These are phyloP conservation scores for Phania funesta DNA, from an alignment of 2,888 invertebrate species.

Conservation along the genomic window DNA sequence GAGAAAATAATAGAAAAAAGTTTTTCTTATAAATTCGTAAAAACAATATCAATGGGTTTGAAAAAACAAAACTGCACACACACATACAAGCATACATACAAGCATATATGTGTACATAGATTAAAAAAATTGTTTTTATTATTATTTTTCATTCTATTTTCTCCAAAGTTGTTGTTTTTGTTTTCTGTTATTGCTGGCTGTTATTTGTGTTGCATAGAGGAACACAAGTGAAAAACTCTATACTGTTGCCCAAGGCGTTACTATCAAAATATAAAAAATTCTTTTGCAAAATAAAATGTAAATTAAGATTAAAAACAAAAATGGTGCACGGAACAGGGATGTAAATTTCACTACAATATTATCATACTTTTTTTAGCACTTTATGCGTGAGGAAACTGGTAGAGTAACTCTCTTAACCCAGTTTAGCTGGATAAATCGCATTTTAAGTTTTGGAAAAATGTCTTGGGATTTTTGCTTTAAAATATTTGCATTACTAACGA, in stretches of 20 bases:
- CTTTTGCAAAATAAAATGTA: conserved; percentile 4
- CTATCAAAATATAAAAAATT: not conserved
- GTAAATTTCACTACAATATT: too few species aligned
- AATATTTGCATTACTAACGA: too few species aligned
- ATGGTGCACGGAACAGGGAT: too few species aligned
- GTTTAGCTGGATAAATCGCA: too few species aligned
- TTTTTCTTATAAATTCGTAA: not conserved
- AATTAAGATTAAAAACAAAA: too few species aligned
- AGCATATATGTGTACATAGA: too few species aligned
- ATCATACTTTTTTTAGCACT: too few species aligned
- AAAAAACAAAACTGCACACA: not conserved
- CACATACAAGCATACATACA: not conserved
- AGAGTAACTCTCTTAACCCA: too few species aligned
- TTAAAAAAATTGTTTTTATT: conserved; percentile 45
- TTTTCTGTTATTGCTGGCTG: not conserved
- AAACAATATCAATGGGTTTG: not conserved
- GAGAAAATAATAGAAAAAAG: conserved; percentile 16
- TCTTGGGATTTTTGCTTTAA: too few species aligned
- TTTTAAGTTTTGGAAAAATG: too few species aligned
- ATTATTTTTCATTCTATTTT: not conserved
- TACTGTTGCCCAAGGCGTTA: conserved; percentile 11
- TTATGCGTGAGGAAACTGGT: too few species aligned
- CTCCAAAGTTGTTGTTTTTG: conserved; percentile 3
- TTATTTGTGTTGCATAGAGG: not conserved
- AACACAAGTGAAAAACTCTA: conserved; percentile 22